Conservation (phyloP, 1,140 invertebrate species). For the Lordiphosa mommai region DNA sequence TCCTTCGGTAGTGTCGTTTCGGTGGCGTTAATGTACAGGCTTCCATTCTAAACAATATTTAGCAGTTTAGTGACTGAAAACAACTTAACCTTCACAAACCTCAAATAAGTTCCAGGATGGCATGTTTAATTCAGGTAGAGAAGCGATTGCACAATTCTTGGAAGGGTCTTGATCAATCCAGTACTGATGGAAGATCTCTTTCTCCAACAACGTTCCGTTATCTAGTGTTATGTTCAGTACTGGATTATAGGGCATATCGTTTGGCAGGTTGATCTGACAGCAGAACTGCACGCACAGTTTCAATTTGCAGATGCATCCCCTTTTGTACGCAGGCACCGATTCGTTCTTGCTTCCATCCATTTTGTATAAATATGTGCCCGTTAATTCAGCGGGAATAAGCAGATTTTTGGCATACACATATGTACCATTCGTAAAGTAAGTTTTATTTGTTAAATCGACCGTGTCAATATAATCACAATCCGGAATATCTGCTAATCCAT, state of each 20-base stretch:
- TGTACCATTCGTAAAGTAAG: slow-evolving; percentile 33
- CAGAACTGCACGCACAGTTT: slow-evolving; percentile 49
- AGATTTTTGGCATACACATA: slow-evolving; percentile 33
- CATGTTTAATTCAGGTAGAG: neutral
- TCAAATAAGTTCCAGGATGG: slow-evolving; percentile 37
- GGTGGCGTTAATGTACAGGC: neutral
- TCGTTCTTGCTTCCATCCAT: neutral
- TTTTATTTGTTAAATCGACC: slow-evolving; percentile 25
- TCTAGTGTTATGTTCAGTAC: slow-evolving; percentile 22
- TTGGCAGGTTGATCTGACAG: slow-evolving; percentile 27
- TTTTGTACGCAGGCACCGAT: slow-evolving; percentile 21
- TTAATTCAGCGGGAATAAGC: slow-evolving; percentile 31
- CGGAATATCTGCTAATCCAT: slow-evolving; percentile 16
- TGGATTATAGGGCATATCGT: slow-evolving; percentile 4
- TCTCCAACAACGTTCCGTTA: slow-evolving; percentile 8
- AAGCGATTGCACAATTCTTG: too few relatives aligned
- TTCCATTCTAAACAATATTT: slow-evolving; percentile 34
- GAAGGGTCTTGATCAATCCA: too few relatives aligned
- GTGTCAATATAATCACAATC: slow-evolving; percentile 50
- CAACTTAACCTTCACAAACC: slow-evolving; percentile 11
- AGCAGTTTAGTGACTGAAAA: neutral
- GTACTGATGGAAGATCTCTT: neutral
- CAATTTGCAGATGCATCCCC: slow-evolving; percentile 46
- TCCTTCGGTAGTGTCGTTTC: too few relatives aligned
- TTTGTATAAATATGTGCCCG: slow-evolving; percentile 28